Evolutionary conservation across 1,140 invertebrate genomes (phyloP).

Genomic region (Dinothrombium tinctorium): DNA sequence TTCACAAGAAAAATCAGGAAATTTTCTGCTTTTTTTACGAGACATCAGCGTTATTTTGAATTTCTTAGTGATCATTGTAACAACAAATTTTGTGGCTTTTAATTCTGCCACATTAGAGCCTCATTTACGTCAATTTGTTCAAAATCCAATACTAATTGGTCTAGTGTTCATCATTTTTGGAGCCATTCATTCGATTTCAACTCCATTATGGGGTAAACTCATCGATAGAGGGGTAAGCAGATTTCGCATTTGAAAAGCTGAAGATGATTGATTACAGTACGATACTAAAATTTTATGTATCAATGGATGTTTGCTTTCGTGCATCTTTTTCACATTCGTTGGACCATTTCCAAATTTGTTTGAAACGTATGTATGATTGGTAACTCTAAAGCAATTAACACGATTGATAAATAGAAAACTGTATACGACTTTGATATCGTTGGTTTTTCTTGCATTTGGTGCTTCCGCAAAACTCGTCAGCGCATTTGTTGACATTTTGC

Average conservation of each 20-base stretch:
- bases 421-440: constrained; percentile 25
- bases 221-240: constrained; percentile 29
- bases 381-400: not conserved
- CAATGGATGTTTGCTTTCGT: not conserved
- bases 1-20: constrained; percentile 5
- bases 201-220: constrained; percentile 52
- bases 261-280: not conserved
- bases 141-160: constrained; percentile 46
- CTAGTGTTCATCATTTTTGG: constrained; percentile 69
- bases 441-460: constrained; percentile 49
- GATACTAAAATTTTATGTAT: constrained; percentile 10
- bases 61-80: constrained; percentile 11
- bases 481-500: constrained; percentile 51
- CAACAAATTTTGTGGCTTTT: constrained; percentile 19
- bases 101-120: constrained; percentile 21
- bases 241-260: constrained; percentile 11
- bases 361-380: not conserved
- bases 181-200: constrained; percentile 51
- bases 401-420: not conserved
- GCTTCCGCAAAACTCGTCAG: constrained; percentile 54
- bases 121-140: constrained; percentile 18
- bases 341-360: not conserved
- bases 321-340: not conserved
- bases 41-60: constrained; percentile 11
- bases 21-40: constrained; percentile 10